Evolutionary conservation across 2,113 vertebrate species (phyloP).

Genomic region (Hyperopisus bebe): DNA sequence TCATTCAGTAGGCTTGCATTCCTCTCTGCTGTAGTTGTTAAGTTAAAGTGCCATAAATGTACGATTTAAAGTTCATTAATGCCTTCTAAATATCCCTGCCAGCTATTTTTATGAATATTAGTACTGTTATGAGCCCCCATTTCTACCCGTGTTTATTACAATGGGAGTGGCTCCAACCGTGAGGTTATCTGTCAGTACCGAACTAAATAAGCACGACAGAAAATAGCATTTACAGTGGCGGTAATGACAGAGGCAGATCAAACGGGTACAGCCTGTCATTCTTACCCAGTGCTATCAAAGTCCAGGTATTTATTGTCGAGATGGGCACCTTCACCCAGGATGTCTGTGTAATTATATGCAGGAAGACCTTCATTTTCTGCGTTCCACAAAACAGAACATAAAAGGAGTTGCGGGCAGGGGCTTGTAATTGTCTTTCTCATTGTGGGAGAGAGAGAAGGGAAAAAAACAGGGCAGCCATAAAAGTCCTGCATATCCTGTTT

Average conservation of each 20-base stretch:
- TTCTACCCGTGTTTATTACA: conserved; percentile 37
- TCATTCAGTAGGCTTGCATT: not conserved
- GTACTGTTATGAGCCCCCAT: conserved; percentile 18
- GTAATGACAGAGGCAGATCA: conserved; percentile 52
- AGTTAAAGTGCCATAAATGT: conserved; percentile 2
- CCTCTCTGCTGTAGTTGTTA: not conserved
- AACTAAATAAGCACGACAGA: conserved; percentile 56
- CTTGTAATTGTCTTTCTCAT: conserved; percentile 55
- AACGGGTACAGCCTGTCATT: conserved; percentile 50
- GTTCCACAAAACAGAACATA: conserved; percentile 54
- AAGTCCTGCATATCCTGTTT: conserved; percentile 40
- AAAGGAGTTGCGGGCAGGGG: conserved; percentile 53
- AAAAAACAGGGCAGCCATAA: conserved; percentile 38
- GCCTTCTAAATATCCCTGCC: not conserved
- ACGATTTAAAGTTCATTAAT: conserved; percentile 3
- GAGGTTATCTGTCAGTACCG: conserved; percentile 41
- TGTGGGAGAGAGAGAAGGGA: conserved; percentile 28
- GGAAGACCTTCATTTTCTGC: conserved; percentile 57
- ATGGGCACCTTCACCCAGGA: conserved; percentile 58
- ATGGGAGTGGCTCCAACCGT: conserved; percentile 46
- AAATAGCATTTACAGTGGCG: conserved; percentile 49
- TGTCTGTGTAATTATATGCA: conserved; percentile 60
- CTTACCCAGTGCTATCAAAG: conserved; percentile 49
- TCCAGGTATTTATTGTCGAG: conserved; percentile 52
- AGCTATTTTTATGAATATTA: conserved; percentile 4